A percentile compares a stretch with the other conserved stretches of the same genome.
These are phyloP conservation scores for Myathropa florea DNA, from an alignment of 2,888 invertebrate genomes.

Conservation along the genomic window DNA sequence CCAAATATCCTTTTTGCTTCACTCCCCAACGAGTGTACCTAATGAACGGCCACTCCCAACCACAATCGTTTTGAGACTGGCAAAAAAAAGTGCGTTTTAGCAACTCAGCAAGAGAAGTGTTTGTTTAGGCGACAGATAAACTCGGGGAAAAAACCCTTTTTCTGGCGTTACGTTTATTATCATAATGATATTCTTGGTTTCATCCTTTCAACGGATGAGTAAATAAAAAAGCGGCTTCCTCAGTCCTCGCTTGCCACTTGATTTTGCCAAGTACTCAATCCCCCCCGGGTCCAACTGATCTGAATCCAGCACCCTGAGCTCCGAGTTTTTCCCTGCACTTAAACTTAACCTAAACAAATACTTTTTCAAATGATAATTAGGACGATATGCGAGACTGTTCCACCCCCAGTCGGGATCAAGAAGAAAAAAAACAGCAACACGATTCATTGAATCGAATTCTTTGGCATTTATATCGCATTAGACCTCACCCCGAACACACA, in stretches of 20 bases:
- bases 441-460: constrained; percentile 60
- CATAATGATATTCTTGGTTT: constrained; percentile 42
- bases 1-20: constrained; percentile 72
- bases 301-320: neutral
- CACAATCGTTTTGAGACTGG: neutral
- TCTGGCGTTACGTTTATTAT: constrained; percentile 33
- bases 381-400: neutral
- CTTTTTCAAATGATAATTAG: constrained; percentile 31
- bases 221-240: constrained; percentile 31
- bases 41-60: neutral
- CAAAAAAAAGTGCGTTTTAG: neutral
- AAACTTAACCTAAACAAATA: constrained; percentile 41
- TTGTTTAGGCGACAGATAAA: constrained; percentile 19
- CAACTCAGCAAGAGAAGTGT: constrained; percentile 18
- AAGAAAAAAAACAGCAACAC: neutral
- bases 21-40: neutral
- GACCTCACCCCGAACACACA: constrained; percentile 45
- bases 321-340: constrained; percentile 6
- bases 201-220: constrained; percentile 25
- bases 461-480: constrained; percentile 65
- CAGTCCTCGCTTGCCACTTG: neutral
- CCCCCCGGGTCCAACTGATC: neutral
- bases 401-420: neutral
- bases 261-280: neutral
- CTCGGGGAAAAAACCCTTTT: constrained; percentile 10